Percentiles rank a stretch among this genome's conserved stretches.
Conservation (phyloP, 2,888 invertebrate genomes). For the Tipula confusa region DNA sequence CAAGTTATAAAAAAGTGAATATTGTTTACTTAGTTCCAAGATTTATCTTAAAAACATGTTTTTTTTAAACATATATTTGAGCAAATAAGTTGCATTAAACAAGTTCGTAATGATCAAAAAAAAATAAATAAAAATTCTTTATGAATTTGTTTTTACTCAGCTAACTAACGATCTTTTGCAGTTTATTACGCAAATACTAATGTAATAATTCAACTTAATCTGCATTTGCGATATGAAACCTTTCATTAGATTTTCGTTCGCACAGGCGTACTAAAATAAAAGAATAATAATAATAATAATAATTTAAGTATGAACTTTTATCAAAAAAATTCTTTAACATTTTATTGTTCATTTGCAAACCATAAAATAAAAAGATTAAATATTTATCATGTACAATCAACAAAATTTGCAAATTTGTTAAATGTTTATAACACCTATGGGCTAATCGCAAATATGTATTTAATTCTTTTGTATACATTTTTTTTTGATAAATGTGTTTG, state of each 20-base stretch:
- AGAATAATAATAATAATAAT: background rate
- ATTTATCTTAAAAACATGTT: background rate
- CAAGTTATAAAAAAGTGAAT: background rate
- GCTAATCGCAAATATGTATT: background rate
- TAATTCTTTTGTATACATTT: background rate
- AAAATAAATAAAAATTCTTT: background rate
- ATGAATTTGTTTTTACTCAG: background rate
- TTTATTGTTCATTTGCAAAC: background rate
- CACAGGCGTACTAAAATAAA: background rate
- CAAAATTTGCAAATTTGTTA: background rate
- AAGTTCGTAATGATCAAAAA: background rate
- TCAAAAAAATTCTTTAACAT: background rate
- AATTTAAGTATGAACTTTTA: background rate
- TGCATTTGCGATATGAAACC: background rate
- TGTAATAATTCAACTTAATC: background rate
- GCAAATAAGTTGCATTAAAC: constrained; percentile 1
- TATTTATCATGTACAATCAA: constrained; percentile 12
- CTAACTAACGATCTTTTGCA: background rate
- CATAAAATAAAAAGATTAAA: background rate
- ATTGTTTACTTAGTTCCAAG: background rate
- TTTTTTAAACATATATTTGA: background rate
- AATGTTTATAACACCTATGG: background rate
- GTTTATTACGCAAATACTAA: background rate
- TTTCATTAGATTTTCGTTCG: background rate
- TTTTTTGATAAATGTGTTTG: background rate